Evolutionary conservation across 2,888 invertebrate species (phyloP).

Genomic region (Apamea crenata): DNA sequence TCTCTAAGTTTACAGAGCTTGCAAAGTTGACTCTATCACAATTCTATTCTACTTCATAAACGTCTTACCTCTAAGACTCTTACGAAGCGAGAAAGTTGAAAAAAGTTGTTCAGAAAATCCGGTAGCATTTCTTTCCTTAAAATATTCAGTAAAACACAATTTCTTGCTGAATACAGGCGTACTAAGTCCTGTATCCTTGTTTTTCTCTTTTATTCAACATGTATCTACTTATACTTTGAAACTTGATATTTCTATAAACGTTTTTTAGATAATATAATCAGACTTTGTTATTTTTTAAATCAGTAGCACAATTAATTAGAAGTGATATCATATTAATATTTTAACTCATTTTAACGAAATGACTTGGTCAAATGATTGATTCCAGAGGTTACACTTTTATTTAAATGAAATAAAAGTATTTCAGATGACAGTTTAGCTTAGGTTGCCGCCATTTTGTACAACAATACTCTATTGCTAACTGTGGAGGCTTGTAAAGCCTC

Average conservation of each 20-base stretch:
- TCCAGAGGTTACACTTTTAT: not conserved
- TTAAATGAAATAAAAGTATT: not conserved
- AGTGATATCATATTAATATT: no score
- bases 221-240: not conserved
- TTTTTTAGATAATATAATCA: no score
- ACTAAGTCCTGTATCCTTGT: not conserved
- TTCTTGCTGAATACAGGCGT: not conserved
- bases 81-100: not conserved
- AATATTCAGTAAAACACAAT: constrained; percentile 12
- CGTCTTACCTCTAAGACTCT: constrained; percentile 1
- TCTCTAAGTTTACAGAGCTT: no score
- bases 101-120: constrained; percentile 13
- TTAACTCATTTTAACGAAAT: no score
- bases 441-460: not conserved
- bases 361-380: no score
- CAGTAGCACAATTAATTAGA: no score
- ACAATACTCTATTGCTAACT: no score
- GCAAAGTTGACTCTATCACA: not conserved
- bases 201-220: not conserved
- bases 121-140: not conserved
- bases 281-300: no score
- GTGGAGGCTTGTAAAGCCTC: no score
- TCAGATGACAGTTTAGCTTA: not conserved
- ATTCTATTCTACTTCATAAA: constrained; percentile 31
- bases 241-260: no score